Conservation (phyloP, 2,797 vertebrate genomes). For the Emydoidea blandingii region DNA sequence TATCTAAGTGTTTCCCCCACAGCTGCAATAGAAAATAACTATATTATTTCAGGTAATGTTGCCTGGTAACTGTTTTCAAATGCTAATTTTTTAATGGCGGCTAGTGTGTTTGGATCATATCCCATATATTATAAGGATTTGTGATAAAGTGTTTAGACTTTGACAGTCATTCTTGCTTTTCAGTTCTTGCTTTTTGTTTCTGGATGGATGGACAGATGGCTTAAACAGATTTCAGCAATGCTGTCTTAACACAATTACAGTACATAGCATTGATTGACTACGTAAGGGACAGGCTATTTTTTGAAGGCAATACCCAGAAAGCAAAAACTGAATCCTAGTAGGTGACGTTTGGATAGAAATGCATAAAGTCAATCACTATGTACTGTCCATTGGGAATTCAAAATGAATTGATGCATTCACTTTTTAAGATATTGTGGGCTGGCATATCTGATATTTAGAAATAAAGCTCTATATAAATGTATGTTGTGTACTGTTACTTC, state of each 20-base stretch:
- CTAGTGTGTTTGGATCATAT: not conserved
- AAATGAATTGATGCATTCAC: not conserved
- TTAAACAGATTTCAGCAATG: constrained; percentile 58
- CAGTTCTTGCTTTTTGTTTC: constrained; percentile 46
- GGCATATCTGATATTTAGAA: not conserved
- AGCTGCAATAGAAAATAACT: not conserved
- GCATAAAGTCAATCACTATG: not conserved
- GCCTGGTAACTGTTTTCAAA: not conserved
- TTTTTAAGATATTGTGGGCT: not conserved
- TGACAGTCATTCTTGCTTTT: constrained; percentile 41
- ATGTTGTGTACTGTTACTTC: not conserved
- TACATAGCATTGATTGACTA: constrained; percentile 17
- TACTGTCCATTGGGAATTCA: constrained; percentile 21
- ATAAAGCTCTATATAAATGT: not conserved
- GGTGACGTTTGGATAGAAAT: not conserved
- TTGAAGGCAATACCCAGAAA: constrained; percentile 38
- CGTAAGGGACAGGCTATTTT: constrained; percentile 20
- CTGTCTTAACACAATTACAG: constrained; percentile 52
- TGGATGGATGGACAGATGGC: constrained; percentile 62
- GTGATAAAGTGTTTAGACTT: constrained; percentile 32
- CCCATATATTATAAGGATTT: not conserved
- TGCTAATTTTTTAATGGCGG: not conserved
- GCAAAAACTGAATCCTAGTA: not conserved
- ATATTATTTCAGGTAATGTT: not conserved
- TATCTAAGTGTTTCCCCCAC: not conserved